Conservation (phyloP, 2,888 invertebrate genomes). For the Idaea straminata region DNA sequence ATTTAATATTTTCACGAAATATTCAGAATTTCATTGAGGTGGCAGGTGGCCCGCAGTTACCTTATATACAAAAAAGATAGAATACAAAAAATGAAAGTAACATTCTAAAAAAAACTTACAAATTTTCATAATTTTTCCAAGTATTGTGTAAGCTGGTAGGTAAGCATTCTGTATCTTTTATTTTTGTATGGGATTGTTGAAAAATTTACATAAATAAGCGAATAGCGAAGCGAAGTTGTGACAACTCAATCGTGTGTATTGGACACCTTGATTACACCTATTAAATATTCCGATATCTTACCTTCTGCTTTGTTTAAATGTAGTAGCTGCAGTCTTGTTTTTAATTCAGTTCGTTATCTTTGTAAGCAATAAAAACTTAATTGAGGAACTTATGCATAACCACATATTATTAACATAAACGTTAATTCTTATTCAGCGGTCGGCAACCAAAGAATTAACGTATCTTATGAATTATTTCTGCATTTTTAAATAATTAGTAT, state of each 20-base stretch:
- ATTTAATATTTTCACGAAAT: too few species aligned
- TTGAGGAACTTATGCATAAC: constrained; percentile 2
- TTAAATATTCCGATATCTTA: constrained; percentile 6
- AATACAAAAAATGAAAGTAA: too few species aligned
- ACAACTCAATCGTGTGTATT: constrained; percentile 9
- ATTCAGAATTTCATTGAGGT: too few species aligned
- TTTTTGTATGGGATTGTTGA: too few species aligned
- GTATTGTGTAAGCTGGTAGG: too few species aligned
- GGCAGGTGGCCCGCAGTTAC: too few species aligned
- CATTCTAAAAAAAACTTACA: too few species aligned
- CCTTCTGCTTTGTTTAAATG: not conserved
- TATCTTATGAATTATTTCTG: constrained; percentile 20
- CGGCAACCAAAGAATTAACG: constrained; percentile 3
- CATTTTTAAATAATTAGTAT: constrained; percentile 14
- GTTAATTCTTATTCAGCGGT: constrained; percentile 4
- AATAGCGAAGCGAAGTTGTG: constrained; percentile 1
- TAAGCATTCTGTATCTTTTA: too few species aligned
- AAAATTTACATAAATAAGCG: not conserved
- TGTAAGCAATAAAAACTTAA: constrained; percentile 4
- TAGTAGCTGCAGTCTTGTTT: not conserved
- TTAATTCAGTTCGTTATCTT: constrained; percentile 4
- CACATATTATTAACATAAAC: constrained; percentile 23
- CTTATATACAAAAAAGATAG: too few species aligned
- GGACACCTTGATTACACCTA: constrained; percentile 6
- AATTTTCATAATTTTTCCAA: too few species aligned